phyloP scores from a whole-genome alignment of 2,888 invertebrate species.

The Sinodicranocentrus sp. region DNA sequence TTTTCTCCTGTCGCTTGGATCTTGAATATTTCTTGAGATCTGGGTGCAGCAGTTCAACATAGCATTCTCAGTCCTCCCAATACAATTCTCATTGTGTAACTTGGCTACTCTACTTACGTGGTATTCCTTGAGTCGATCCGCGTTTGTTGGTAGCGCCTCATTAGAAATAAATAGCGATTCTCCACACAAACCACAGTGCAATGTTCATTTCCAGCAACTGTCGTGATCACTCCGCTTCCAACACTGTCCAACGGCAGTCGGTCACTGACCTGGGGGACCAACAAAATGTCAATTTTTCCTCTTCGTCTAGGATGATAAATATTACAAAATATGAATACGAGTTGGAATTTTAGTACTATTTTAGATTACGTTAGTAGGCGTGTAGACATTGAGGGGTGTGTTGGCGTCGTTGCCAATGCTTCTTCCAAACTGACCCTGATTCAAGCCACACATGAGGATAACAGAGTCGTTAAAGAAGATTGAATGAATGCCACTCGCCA shows the following conservation, averaged over 20 bases:
- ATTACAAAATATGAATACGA: too few species aligned
- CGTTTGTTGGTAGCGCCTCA: conserved; percentile 34
- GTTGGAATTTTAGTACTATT: not conserved
- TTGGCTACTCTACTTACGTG: conserved; percentile 26
- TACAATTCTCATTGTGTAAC: too few species aligned
- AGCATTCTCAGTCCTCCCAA: too few species aligned
- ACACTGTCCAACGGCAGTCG: not conserved
- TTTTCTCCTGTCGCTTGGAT: conserved; percentile 77
- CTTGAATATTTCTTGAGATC: conserved; percentile 36
- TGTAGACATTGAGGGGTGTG: not conserved
- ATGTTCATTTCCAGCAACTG: conserved; percentile 49
- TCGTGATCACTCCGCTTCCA: conserved; percentile 22
- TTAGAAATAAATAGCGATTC: conserved; percentile 15
- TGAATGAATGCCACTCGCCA: conserved; percentile 86
- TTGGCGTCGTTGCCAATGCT: conserved; percentile 11
- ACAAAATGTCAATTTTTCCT: too few species aligned
- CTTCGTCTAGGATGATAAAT: too few species aligned
- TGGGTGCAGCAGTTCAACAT: too few species aligned
- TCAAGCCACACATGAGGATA: conserved; percentile 89
- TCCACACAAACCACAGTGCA: conserved; percentile 45
- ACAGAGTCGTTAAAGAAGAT: conserved; percentile 82
- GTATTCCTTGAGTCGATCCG: conserved; percentile 42
- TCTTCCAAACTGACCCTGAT: conserved; percentile 88
- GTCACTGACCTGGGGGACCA: not conserved
- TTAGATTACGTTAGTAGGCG: not conserved